These are phyloP conservation scores for Synergus gifuensis DNA, from an alignment of 2,888 invertebrate genomes.

Conservation along the genomic window DNA sequence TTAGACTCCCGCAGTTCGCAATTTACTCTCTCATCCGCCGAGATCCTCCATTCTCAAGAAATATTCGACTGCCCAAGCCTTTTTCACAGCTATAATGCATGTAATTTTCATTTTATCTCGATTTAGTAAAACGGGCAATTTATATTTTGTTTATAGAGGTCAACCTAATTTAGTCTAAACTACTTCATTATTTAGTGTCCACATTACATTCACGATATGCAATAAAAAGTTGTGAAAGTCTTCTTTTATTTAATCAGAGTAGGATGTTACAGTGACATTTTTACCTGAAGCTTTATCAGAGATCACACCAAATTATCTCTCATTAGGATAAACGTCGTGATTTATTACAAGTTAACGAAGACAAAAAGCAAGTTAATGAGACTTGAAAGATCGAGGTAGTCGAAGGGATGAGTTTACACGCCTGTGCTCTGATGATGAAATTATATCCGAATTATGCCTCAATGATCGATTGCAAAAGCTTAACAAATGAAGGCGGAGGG, in stretches of 20 bases:
- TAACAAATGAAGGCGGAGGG: conserved; percentile 16
- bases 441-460: conserved; percentile 28
- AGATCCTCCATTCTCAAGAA: conserved; percentile 19
- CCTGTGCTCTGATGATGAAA: conserved; percentile 28
- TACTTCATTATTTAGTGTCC: neutral
- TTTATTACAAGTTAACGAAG: conserved; percentile 19
- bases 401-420: conserved; percentile 18
- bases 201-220: neutral
- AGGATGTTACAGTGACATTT: neutral
- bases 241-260: too few species aligned
- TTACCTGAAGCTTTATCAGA: neutral
- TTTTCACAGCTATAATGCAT: conserved; percentile 27
- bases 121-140: neutral
- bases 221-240: neutral
- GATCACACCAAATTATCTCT: neutral
- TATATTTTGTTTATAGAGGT: neutral
- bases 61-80: conserved; percentile 15
- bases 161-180: neutral
- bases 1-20: conserved; percentile 40
- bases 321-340: conserved; percentile 11
- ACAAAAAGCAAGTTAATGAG: conserved; percentile 35
- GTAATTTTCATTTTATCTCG: conserved; percentile 24
- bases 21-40: conserved; percentile 30
- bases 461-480: conserved; percentile 25
- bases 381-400: conserved; percentile 9